These are phyloP conservation scores for Drosophila orena DNA, from an alignment of 1,140 invertebrate species.

Conservation along the genomic window DNA sequence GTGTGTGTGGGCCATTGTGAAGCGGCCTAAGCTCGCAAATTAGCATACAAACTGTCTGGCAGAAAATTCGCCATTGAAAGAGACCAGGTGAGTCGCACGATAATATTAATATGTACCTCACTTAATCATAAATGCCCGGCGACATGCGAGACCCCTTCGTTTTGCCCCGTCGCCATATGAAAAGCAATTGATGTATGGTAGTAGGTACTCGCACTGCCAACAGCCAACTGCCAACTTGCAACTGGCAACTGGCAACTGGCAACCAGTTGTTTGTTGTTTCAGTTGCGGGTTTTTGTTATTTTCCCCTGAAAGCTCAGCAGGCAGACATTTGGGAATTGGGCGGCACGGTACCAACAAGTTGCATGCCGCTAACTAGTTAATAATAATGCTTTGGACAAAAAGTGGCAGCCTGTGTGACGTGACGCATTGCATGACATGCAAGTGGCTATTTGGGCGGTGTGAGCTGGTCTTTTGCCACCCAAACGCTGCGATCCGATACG, in stretches of 20 bases:
- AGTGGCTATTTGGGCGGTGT: constrained; percentile 10
- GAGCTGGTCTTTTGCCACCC: constrained; percentile 21
- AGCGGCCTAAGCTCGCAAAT: constrained; percentile 65
- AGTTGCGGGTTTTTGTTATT: constrained; percentile 20
- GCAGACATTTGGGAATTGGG: constrained; percentile 52
- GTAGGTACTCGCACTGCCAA: constrained; percentile 8
- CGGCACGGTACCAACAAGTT: constrained; percentile 52
- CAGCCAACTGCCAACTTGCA: constrained; percentile 12
- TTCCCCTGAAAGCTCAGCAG: constrained; percentile 54
- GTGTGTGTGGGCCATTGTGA: constrained; percentile 34
- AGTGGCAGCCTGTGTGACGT: constrained; percentile 61
- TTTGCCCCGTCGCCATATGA: neutral
- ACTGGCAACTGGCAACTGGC: neutral
- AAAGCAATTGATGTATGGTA: constrained; percentile 28
- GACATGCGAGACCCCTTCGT: constrained; percentile 60
- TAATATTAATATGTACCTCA: constrained; percentile 73
- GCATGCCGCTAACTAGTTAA: constrained; percentile 78
- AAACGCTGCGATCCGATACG: neutral
- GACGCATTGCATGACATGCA: constrained; percentile 69
- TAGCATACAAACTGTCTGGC: constrained; percentile 82
- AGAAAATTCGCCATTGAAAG: constrained; percentile 58
- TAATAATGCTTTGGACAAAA: constrained; percentile 65
- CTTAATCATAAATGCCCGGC: constrained; percentile 79
- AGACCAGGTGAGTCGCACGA: constrained; percentile 74
- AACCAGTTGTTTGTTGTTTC: constrained; percentile 37